Base-by-base conservation (phyloP, 2,113 vertebrate species). In the Hippocampus comes region DNA sequence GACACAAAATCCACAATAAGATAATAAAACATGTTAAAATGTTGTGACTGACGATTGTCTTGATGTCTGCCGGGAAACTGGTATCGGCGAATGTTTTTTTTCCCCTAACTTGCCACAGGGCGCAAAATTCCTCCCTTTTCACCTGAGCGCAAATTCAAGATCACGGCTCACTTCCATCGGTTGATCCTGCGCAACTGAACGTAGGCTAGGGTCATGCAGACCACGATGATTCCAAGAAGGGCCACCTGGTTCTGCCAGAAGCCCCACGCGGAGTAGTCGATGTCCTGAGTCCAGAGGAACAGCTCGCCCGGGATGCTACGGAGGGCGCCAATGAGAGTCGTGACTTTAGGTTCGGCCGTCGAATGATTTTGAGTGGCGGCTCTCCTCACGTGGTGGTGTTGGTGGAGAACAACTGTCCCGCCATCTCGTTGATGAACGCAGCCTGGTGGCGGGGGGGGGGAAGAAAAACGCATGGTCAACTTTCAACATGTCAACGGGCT, bases 231-330 rank as follows among this genome's bases (percentile, higher is more conserved):
- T 70, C 88, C 88, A 64, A 92, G 14, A 75, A 94, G 90, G 57
- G 93, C 93, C 79, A 93, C 84, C 30, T 90, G 65, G 56, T 94
- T 94, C 90, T 93, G 88, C 93, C 93, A 94, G 86, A 93, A 94
- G 7, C 92, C 93, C 93, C 93, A 94, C 1, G 18, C 5, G 2
- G 92, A 93, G 86, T 93, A 92, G 85, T 94, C 86, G 2, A 94
- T 86, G 9, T 43, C 80, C 83, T 91, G 89, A 8, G 4, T 15
- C 1, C 74, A 0, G 75, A 94, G 84, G 68, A 90, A 91, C 34
- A 53, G 0, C 84, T 94, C 93, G 27, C 93, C 93, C 49, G 84
- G 77, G 14, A 92, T 1, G 1, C 93, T 94, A 84, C 57, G 78
- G 53, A 80, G 53, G 82, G 64, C 76, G 30, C 17, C 41, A 12